Conservation (phyloP, 2,113 vertebrate genomes). For the Myotis yumanensis region DNA sequence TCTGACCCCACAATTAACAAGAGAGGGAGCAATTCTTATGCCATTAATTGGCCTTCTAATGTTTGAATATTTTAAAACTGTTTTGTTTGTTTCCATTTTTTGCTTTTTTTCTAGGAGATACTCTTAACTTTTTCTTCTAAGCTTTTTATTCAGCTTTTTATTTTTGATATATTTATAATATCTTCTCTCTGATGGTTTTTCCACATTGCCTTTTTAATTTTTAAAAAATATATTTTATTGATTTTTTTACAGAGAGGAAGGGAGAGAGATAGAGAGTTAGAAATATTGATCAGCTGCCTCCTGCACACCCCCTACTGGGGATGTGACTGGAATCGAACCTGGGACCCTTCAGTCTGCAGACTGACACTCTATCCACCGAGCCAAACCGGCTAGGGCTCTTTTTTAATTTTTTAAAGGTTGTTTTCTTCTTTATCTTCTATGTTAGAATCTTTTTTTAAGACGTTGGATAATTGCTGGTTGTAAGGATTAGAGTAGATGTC, state of each 20-base stretch:
- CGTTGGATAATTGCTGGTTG: neutral
- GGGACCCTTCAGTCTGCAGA: too few species aligned
- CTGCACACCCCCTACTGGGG: too few species aligned
- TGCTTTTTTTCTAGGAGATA: neutral
- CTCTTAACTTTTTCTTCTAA: neutral
- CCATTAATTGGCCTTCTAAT: neutral
- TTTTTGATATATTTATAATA: neutral
- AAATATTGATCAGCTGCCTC: too few species aligned
- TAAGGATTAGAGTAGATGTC: neutral
- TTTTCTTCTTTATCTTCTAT: neutral
- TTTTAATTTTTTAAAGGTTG: neutral
- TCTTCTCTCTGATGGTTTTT: neutral
- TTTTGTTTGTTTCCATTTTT: slow-evolving; percentile 5
- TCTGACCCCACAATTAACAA: neutral
- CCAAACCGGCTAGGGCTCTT: too few species aligned
- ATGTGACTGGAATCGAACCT: too few species aligned
- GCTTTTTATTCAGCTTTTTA: neutral
- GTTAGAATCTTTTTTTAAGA: neutral
- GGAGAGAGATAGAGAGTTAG: too few species aligned
- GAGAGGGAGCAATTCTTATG: neutral
- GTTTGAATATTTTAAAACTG: neutral
- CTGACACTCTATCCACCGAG: too few species aligned
- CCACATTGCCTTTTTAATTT: too few species aligned
- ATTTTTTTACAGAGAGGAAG: too few species aligned
- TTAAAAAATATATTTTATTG: too few species aligned